Percentiles rank a stretch among this genome's conserved stretches.
Evolutionary conservation across 2,113 vertebrate species (phyloP).

Genomic region (Cettia cetti): DNA sequence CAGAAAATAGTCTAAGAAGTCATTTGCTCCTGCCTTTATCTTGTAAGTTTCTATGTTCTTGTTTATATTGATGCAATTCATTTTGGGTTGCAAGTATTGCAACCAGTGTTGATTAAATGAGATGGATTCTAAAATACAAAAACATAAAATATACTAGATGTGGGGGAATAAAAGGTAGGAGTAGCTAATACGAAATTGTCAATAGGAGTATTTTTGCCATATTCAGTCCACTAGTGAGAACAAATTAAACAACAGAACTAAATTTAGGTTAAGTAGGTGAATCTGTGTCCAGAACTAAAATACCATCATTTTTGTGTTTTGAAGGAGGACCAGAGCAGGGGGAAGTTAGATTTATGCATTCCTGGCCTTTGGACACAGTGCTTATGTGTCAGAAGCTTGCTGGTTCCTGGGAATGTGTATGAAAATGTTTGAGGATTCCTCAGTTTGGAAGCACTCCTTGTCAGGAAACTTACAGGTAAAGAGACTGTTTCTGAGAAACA

Average conservation of each 20-base stretch:
- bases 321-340: background rate
- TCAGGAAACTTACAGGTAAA: background rate
- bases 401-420: background rate
- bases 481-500: background rate
- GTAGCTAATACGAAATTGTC: background rate
- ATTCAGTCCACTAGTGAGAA: background rate
- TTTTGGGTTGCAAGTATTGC: background rate
- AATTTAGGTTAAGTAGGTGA: background rate
- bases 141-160: background rate
- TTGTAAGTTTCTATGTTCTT: background rate
- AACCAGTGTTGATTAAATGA: background rate
- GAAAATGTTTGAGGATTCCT: background rate
- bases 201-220: background rate
- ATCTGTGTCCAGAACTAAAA: background rate
- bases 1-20: background rate
- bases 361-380: background rate
- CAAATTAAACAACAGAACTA: background rate
- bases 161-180: fast-evolving
- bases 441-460: background rate
- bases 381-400: background rate
- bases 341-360: background rate
- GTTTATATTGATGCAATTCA: background rate
- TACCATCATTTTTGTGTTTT: background rate
- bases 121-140: background rate
- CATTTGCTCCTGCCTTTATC: background rate